phyloP scores from a whole-genome alignment of 2,888 invertebrate species.

The Agrochola lychnidis region DNA sequence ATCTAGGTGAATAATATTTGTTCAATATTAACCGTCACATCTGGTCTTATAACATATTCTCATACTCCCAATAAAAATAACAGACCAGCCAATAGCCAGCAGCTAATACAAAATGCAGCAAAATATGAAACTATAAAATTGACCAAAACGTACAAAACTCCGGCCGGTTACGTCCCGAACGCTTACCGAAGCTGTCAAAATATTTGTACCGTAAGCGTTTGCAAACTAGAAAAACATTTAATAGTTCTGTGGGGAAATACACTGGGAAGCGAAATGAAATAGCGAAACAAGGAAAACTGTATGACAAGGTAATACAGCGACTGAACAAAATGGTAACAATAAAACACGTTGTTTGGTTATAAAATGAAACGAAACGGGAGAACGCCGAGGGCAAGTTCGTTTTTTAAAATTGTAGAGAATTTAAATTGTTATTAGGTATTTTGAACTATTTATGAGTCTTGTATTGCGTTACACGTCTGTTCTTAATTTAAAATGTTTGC shows the following conservation, averaged over 20 bases:
- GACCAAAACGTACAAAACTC: constrained; percentile 31
- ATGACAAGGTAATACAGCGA: constrained; percentile 69
- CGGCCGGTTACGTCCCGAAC: constrained; percentile 43
- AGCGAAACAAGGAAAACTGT: constrained; percentile 67
- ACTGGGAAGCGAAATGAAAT: constrained; percentile 65
- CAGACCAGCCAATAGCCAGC: background rate
- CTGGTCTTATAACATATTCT: background rate
- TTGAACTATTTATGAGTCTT: constrained; percentile 45
- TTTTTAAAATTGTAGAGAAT: constrained; percentile 51
- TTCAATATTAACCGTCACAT: background rate
- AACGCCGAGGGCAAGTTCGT: constrained; percentile 46
- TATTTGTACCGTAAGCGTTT: constrained; percentile 61
- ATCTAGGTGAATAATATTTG: background rate
- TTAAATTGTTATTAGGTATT: constrained; percentile 38
- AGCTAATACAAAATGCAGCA: constrained; percentile 17
- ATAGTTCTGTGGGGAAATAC: constrained; percentile 72
- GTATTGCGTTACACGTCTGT: constrained; percentile 9
- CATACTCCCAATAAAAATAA: background rate
- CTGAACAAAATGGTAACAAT: constrained; percentile 68
- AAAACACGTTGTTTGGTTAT: constrained; percentile 70
- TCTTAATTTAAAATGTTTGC: constrained; percentile 30
- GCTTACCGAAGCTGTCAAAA: constrained; percentile 56
- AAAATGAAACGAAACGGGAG: constrained; percentile 63
- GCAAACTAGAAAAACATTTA: constrained; percentile 67
- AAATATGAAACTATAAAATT: constrained; percentile 22